phyloP scores from a whole-genome alignment of 2,888 invertebrate genomes.

The Plagodis dolabraria region DNA sequence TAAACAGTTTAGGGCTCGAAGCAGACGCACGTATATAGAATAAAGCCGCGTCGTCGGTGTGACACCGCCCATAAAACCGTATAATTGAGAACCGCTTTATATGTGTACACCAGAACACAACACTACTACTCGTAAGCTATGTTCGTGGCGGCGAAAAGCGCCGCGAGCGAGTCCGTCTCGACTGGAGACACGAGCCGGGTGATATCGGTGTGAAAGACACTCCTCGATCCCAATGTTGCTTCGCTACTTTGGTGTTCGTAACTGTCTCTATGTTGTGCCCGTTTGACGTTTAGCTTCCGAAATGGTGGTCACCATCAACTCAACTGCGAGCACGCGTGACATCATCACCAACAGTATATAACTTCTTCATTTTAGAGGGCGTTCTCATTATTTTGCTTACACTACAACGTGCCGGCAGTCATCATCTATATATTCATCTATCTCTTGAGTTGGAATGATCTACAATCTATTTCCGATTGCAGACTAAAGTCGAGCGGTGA shows the following conservation, averaged over 20 bases:
- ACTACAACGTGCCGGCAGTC: conserved; percentile 36
- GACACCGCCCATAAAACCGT: conserved; percentile 37
- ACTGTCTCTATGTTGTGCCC: conserved; percentile 69
- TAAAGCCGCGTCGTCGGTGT: conserved; percentile 30
- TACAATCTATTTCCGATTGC: conserved; percentile 34
- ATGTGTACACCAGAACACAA: conserved; percentile 25
- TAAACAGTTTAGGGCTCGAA: conserved; percentile 20
- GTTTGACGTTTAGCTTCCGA: conserved; percentile 64
- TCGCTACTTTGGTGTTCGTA: conserved; percentile 64
- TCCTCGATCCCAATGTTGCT: conserved; percentile 65
- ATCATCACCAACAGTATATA: conserved; percentile 36
- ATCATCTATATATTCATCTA: conserved; percentile 40
- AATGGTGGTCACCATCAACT: conserved; percentile 63
- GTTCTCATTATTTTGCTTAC: conserved; percentile 60
- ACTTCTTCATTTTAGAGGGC: conserved; percentile 48
- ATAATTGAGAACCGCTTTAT: conserved; percentile 48
- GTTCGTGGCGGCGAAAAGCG: conserved; percentile 38
- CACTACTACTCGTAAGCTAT: conserved; percentile 40
- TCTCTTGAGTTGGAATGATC: conserved; percentile 50
- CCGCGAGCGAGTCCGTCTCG: conserved; percentile 10
- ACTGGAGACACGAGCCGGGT: conserved; percentile 25
- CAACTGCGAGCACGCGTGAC: conserved; percentile 46
- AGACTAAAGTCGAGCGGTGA: conserved; percentile 40
- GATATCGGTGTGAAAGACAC: conserved; percentile 53
- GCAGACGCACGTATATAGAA: conserved; percentile 3